These are phyloP conservation scores for Coelinius sp. DNA, from an alignment of 2,888 invertebrate species.

Conservation along the genomic window DNA sequence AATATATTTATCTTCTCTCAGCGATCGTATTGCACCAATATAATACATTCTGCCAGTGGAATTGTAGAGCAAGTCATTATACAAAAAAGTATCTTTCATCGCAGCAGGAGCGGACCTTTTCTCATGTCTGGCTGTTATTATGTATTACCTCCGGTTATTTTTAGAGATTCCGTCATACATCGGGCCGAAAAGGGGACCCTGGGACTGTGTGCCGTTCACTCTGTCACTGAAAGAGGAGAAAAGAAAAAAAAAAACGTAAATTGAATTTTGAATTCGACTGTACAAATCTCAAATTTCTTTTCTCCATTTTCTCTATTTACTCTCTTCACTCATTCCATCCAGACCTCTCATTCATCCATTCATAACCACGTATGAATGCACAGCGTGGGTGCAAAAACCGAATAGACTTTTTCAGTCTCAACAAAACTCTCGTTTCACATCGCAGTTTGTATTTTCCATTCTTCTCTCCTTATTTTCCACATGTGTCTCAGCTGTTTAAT, in stretches of 20 bases:
- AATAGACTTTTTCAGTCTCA: neutral
- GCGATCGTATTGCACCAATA: neutral
- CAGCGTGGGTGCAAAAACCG: neutral
- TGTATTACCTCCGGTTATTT: slow-evolving; percentile 52
- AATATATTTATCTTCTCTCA: slow-evolving; percentile 10
- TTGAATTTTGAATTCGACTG: neutral
- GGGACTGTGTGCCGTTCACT: slow-evolving; percentile 32
- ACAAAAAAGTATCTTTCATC: neutral
- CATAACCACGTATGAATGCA: neutral
- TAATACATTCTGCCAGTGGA: slow-evolving; percentile 3
- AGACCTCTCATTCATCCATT: neutral
- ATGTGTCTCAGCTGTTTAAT: no score
- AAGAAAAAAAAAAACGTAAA: neutral
- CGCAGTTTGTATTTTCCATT: neutral
- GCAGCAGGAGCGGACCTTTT: neutral
- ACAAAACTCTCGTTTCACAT: neutral
- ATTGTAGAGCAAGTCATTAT: neutral
- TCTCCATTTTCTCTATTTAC: neutral
- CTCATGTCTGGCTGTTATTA: neutral
- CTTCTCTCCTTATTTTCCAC: neutral
- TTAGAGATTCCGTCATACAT: slow-evolving; percentile 58
- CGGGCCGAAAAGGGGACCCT: slow-evolving; percentile 42
- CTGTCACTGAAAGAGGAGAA: slow-evolving; percentile 3
- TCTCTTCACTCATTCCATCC: neutral
- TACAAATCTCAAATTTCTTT: neutral